Base-by-base conservation (phyloP, 2,888 invertebrate genomes). In the Ecdyonurus torrentis region DNA sequence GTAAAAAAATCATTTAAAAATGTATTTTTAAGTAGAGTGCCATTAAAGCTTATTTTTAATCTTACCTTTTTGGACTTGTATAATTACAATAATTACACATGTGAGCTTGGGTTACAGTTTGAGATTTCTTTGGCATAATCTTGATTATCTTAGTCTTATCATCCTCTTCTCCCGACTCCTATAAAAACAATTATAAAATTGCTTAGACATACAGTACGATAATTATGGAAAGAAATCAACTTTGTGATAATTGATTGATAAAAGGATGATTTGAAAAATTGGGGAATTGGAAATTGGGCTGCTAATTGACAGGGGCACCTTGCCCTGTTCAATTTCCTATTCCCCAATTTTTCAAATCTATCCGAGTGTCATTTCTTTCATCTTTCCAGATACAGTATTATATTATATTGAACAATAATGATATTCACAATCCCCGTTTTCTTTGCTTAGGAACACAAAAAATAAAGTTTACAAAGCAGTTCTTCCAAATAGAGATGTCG, bases 51-150 rank as follows among this genome's bases (percentile, higher is more conserved):
- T 58, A 22, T 55, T 61, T 25, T 62, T 59, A 19, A 59, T 65
- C 70, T 73, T 68, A 84, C 79, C 89, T 81, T 73, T 96, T 91
- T 2, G 89, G 87, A 71, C 91, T 92, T 18, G 89, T 89, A 74
- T 97, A 97, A 67, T 87, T 84, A 74, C 97, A 97, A 72, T 92
- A 91, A 71, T 85, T 87, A 75, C 97, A 97, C 77, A 86, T 87
- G 72, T 87, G 87, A 22, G 86, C 81, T 72, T 84, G 85, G 1
- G 83, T 76, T 2, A 84, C 83, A 63, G 75, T 75, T 70, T 84
- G 81, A 60, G 82, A 80, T 72, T 83, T 82, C 71, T 83, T 80
- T 3, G 81, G 79, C 61, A 80, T 72, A 52, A 84, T 79, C 72
- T 83, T 83, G 5, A 80, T 77, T 52, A 84, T 81, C 74, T 83